Base-by-base conservation (phyloP, 2,888 invertebrate genomes). In the Augochlorella aurata region DNA sequence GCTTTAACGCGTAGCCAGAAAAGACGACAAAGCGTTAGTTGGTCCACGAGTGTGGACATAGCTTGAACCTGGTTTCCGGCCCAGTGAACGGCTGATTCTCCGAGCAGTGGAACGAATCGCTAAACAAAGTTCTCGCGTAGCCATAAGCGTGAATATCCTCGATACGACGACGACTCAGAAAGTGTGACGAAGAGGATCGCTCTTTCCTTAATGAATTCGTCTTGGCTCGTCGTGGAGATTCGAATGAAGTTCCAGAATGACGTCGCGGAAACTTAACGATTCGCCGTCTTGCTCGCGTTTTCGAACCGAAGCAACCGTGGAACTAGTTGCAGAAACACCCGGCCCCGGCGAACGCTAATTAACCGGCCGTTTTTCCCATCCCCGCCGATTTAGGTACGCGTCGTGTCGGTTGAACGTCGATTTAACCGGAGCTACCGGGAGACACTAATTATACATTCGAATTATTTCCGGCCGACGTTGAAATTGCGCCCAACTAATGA, bases 151-250 rank as follows among this genome's bases (percentile, higher is more conserved):
- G 52, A 66, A 54, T 70, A 49, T 66, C 73, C 72, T 77, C 38
- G 18, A 5, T 71, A 74, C 54, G 16, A 58, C 47, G 45, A 21
- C 70, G 71, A 77, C 74, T 18, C 67, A 61, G 18, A 10, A 1
- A 12, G 10, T 65, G 10, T 2, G 9, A 10, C 18, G 50, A 68
- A 71, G 50, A 47, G 47, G 74, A 66, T 47, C 66, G 50, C 77
- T 52, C 66, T 66, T 67, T 38, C 38, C 29, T 18, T 2, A 78
- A 68, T 72, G 45, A 83, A 83, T 83, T 75, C 45, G 75, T 82
- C 72, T 50, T 75, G 74, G 75, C 21, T 75, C 78, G 82, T 75
- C 50, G 74, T 29, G 24, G 44, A 52, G 44, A 74, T 72, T 18
- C 68, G 73, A 77, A 54, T 21, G 63, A 58, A 61, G 24, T 71